Base-by-base conservation (phyloP, 2,113 vertebrate species). In the Nesoenas mayeri region DNA sequence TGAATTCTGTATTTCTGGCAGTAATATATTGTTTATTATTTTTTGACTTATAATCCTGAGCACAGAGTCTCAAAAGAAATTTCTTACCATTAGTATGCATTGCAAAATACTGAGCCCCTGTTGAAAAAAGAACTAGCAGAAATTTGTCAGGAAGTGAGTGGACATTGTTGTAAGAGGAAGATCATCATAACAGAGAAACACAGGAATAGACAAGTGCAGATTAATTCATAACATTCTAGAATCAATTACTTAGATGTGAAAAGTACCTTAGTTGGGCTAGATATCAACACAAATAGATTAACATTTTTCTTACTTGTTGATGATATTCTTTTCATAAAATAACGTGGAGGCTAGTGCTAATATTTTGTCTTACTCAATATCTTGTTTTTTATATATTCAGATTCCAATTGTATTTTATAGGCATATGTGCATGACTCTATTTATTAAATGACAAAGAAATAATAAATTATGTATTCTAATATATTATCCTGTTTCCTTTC, bases 201-300 rank as follows among this genome's bases (percentile, higher is more conserved):
- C 72, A 78, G 15, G 47, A 95, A 92, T 48, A 91, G 77, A 89
- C 77, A 96, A 75, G 10, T 48, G 56, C 28, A 91, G 53, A 92
- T 96, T 91, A 96, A 91, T 84, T 95, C 86, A 81, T 79, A 85
- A 69, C 36, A 51, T 57, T 40, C 50, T 21, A 80, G n/a, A 91
- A 88, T 93, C 85, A 90, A 8, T 90, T 94, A 90, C 50, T 81
- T 79, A 81, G 28, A 58, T 79, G 51, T 92, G 51, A 84, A 93
- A 95, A 83, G 29, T 79, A 75, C 32, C 25, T 89, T 89, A 85
- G 56, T 71, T 0, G 0, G 22, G 20, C 6, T 13, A 93, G 42
- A 82, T 3, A 3, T 65, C 79, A 91, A 67, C 34, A 78, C 4
- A 17, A 60, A 36, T 62, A 79, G 36, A 67, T 80, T 84, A 89